phyloP scores from a whole-genome alignment of 2,888 invertebrate species.

The Polyommatus icarus region DNA sequence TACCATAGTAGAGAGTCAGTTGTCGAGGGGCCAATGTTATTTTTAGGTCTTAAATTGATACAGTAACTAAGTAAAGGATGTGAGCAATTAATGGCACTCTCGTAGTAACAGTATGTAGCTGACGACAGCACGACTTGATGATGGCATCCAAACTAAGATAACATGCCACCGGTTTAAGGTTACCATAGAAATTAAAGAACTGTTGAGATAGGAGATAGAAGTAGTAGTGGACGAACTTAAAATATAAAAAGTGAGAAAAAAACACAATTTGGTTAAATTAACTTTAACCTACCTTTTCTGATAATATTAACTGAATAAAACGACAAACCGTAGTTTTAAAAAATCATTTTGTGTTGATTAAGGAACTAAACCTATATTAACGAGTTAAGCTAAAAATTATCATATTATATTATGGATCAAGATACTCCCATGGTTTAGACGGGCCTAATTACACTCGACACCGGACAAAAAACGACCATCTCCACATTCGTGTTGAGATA shows the following conservation, averaged over 20 bases:
- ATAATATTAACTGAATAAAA: not conserved
- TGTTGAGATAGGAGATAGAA: not conserved
- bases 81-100: conserved; percentile 75
- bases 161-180: not conserved
- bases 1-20: conserved; percentile 63
- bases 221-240: not conserved
- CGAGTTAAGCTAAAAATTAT: not conserved
- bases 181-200: not conserved
- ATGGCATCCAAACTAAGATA: conserved; percentile 39
- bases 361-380: not conserved
- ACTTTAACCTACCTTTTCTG: not conserved
- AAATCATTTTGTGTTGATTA: not conserved
- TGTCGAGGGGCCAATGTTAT: conserved; percentile 68
- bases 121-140: conserved; percentile 34
- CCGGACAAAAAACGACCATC: conserved; percentile 51
- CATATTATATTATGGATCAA: not conserved
- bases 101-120: conserved; percentile 44
- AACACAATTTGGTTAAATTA: not conserved
- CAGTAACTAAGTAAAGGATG: conserved; percentile 76
- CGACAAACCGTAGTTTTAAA: not conserved
- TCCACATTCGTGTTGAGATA: conserved; percentile 60
- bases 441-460: conserved; percentile 26
- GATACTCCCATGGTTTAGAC: conserved; percentile 5
- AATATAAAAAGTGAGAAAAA: not conserved
- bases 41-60: conserved; percentile 76